Evolutionary conservation across 2,113 vertebrate species (phyloP).

Genomic region (Labrus mixtus): DNA sequence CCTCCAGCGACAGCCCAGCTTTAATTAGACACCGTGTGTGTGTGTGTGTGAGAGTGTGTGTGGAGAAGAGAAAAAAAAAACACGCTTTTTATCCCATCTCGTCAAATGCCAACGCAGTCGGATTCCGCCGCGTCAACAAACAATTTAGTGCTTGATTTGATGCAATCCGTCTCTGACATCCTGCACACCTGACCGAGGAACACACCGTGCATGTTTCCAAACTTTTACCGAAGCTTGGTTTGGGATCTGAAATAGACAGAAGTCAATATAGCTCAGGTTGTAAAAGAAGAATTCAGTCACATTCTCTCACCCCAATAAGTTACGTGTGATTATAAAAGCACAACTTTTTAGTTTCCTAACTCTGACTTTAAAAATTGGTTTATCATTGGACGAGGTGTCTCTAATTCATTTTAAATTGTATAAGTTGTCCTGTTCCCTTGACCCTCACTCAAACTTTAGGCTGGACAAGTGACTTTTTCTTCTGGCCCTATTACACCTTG

Average conservation of each 20-base stretch:
- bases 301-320: too few relatives aligned
- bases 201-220: not conserved
- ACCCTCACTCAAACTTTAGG: not conserved
- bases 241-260: not conserved
- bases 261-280: not conserved
- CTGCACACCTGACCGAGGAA: conserved; percentile 4
- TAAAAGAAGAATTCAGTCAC: not conserved
- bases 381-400: not conserved
- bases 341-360: not conserved
- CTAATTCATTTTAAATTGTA: not conserved
- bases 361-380: too few relatives aligned
- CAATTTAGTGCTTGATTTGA: conserved; percentile 67
- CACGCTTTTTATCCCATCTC: not conserved
- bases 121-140: conserved; percentile 61
- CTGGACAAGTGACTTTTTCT: too few relatives aligned
- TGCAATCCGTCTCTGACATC: conserved; percentile 66
- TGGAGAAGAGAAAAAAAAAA: too few relatives aligned
- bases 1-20: conserved; percentile 63
- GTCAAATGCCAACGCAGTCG: not conserved
- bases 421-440: not conserved
- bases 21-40: conserved; percentile 59
- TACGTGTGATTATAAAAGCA: too few relatives aligned
- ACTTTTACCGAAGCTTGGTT: not conserved
- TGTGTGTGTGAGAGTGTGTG: too few relatives aligned
- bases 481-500: too few relatives aligned